phyloP scores from a whole-genome alignment of 2,797 vertebrate genomes.

The Anguilla pacifica region DNA sequence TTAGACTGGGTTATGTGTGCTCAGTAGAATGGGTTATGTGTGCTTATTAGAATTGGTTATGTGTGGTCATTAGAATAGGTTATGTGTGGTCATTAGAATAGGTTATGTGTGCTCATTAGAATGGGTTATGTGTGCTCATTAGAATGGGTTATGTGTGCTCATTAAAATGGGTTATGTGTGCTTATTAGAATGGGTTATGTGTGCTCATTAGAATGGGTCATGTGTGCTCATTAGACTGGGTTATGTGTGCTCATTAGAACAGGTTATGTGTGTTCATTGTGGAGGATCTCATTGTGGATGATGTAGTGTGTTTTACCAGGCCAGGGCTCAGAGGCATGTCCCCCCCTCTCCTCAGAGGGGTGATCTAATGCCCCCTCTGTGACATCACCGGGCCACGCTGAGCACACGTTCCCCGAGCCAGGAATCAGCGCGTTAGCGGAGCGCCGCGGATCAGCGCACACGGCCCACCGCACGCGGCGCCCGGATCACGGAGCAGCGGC shows the following conservation, averaged over 20 bases:
- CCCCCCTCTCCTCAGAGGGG: background rate
- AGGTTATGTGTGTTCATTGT: background rate
- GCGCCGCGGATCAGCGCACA: background rate
- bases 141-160: no score
- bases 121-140: no score
- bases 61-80: no score
- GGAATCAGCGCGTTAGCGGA: background rate
- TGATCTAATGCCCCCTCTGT: background rate
- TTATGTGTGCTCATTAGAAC: background rate
- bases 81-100: no score
- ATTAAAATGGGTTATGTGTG: background rate
- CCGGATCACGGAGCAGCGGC: background rate
- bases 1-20: background rate
- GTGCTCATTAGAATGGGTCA: no score
- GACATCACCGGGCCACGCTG: background rate
- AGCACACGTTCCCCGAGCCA: background rate
- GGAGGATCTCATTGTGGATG: no score
- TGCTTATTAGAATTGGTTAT: no score
- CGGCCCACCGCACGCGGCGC: background rate
- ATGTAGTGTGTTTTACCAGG: no score
- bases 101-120: no score
- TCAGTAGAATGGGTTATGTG: no score
- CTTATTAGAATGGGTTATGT: background rate
- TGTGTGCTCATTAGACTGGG: background rate
- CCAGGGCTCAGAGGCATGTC: background rate